A percentile compares a stretch with the other conserved stretches of the same genome.
Evolutionary conservation across 2,113 vertebrate genomes (phyloP).

Genomic region (Potamarius usumacintae): DNA sequence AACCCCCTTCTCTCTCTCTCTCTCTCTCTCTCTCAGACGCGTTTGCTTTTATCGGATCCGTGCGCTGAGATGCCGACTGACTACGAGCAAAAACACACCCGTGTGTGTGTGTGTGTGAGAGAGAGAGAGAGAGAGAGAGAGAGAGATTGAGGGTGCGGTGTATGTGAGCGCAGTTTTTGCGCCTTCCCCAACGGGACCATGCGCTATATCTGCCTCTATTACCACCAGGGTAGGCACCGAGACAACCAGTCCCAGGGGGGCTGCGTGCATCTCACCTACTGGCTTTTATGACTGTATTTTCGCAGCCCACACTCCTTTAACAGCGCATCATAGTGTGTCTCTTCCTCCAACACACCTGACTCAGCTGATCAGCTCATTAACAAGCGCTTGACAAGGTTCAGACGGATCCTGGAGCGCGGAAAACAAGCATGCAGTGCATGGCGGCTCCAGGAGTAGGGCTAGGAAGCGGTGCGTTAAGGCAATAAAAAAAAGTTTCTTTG

Average conservation of each 20-base stretch:
- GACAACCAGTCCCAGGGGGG: constrained; percentile 24
- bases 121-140: too few relatives aligned
- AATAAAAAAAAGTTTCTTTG: constrained; percentile 13
- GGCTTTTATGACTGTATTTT: background rate
- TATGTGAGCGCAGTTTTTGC: background rate
- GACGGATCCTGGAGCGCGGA: background rate
- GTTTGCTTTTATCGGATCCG: constrained; percentile 69
- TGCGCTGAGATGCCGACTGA: constrained; percentile 65
- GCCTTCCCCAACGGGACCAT: constrained; percentile 28
- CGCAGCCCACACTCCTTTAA: constrained; percentile 6
- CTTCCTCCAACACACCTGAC: constrained; percentile 13
- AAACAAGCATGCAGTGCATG: background rate
- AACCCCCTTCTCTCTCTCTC: constrained; percentile 46
- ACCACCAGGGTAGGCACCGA: constrained; percentile 29
- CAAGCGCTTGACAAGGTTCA: background rate
- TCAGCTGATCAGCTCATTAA: constrained; percentile 24
- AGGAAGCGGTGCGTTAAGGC: background rate
- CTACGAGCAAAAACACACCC: constrained; percentile 40
- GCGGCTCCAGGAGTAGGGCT: constrained; percentile 25
- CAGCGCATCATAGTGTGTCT: background rate
- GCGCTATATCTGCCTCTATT: constrained; percentile 14
- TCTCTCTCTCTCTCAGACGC: constrained; percentile 47
- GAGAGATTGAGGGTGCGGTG: constrained; percentile 12
- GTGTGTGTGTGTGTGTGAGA: background rate
- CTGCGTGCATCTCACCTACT: constrained; percentile 6